A percentile compares a stretch with the other conserved stretches of the same genome.
Conservation (phyloP, 2,888 invertebrate species). For the Andrena marginata region DNA sequence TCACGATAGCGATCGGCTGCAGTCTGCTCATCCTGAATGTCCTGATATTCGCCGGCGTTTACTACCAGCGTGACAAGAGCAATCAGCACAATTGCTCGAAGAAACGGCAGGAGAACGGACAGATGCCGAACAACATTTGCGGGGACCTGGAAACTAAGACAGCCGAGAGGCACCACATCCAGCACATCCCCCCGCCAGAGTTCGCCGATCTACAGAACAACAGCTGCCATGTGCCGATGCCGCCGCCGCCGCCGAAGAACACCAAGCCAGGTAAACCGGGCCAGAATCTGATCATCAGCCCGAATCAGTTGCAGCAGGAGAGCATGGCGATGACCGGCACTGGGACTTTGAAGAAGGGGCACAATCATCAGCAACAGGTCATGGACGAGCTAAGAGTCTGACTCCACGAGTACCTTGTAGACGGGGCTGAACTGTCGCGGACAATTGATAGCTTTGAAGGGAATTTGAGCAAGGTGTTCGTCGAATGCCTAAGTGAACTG, state of each 20-base stretch:
- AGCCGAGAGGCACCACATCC: slow-evolving; percentile 92
- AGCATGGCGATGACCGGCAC: slow-evolving; percentile 90
- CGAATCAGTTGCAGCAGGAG: slow-evolving; percentile 89
- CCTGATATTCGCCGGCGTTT: slow-evolving; percentile 96
- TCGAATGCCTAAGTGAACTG: not conserved
- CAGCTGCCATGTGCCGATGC: slow-evolving; percentile 88
- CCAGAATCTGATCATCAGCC: slow-evolving; percentile 86
- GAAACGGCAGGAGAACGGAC: slow-evolving; percentile 93
- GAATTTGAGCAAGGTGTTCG: not conserved
- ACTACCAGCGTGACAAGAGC: slow-evolving; percentile 95
- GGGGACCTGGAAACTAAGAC: slow-evolving; percentile 92
- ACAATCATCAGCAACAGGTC: slow-evolving; percentile 84
- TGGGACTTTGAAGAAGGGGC: slow-evolving; percentile 90
- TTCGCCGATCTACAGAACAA: slow-evolving; percentile 92
- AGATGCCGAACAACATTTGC: slow-evolving; percentile 95
- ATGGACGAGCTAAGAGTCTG: slow-evolving; percentile 95
- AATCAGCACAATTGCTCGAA: slow-evolving; percentile 86
- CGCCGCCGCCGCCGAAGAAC: slow-evolving; percentile 91
- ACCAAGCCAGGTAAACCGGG: slow-evolving; percentile 86
- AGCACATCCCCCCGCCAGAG: slow-evolving; percentile 93
- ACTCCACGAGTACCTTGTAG: slow-evolving; percentile 84
- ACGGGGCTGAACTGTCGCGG: not conserved
- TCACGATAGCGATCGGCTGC: slow-evolving; percentile 97
- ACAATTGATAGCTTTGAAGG: not conserved
- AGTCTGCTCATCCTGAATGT: slow-evolving; percentile 96